These are phyloP conservation scores for Euphonia xanthogaster DNA, from an alignment of 2,797 vertebrate genomes.

Conservation along the genomic window DNA sequence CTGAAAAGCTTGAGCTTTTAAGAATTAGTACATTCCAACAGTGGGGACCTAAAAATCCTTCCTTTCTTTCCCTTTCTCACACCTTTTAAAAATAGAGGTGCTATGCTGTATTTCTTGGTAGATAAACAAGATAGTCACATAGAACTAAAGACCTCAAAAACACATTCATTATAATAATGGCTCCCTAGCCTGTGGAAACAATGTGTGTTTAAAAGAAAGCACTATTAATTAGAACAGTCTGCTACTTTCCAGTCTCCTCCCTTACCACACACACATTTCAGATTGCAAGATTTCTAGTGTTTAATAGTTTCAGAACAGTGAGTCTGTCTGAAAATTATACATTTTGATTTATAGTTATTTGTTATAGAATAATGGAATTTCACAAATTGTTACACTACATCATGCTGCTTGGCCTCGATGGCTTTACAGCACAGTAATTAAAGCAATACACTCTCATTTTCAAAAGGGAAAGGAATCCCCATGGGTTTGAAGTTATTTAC, in stretches of 20 bases:
- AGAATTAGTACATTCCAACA: not conserved
- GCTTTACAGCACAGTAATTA: constrained; percentile 40
- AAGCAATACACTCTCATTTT: constrained; percentile 49
- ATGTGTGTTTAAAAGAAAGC: constrained; percentile 39
- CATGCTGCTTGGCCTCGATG: constrained; percentile 43
- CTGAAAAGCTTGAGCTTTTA: not conserved
- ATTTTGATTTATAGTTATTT: constrained; percentile 35
- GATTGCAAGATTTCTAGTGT: not conserved
- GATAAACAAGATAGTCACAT: not conserved
- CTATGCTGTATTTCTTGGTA: not conserved
- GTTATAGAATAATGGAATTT: constrained; percentile 38
- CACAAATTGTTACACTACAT: constrained; percentile 28
- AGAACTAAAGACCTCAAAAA: not conserved
- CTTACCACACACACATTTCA: constrained; percentile 54
- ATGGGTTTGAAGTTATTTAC: constrained; percentile 53
- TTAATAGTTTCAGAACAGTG: constrained; percentile 15
- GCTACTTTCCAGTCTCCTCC: constrained; percentile 50
- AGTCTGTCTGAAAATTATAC: constrained; percentile 28
- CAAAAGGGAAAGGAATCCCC: constrained; percentile 47
- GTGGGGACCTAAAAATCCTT: not conserved
- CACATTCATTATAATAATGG: not conserved
- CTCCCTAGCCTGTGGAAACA: not conserved
- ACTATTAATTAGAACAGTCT: constrained; percentile 47
- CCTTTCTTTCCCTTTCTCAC: not conserved
- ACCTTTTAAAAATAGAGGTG: not conserved